Evolutionary conservation across 2,888 invertebrate genomes (phyloP).

Genomic region (Cephus pygmeus): DNA sequence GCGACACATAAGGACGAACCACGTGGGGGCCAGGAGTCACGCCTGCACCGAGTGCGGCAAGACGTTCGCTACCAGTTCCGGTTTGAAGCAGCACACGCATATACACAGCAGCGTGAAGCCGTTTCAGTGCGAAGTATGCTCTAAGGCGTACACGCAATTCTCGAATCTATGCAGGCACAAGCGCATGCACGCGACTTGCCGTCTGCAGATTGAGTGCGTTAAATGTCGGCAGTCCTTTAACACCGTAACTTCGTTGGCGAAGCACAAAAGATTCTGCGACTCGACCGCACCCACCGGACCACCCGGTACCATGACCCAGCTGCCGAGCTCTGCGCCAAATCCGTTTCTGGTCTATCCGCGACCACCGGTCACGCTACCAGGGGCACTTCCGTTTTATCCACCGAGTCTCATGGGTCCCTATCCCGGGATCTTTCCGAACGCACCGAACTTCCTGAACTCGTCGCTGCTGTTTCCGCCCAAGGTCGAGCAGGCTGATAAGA

Average conservation of each 20-base stretch:
- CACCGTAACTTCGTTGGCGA: conserved; percentile 90
- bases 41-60: conserved; percentile 99
- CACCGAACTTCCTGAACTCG: conserved; percentile 72
- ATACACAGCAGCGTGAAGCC: conserved; percentile 99
- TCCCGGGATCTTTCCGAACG: conserved; percentile 68
- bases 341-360: conserved; percentile 80
- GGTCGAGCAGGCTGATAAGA: conserved; percentile 69
- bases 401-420: conserved; percentile 74
- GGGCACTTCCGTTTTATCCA: conserved; percentile 72
- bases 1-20: conserved; percentile 94
- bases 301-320: conserved; percentile 53
- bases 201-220: conserved; percentile 91
- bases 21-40: conserved; percentile 96
- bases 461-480: conserved; percentile 76
- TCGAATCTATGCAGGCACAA: conserved; percentile 99
- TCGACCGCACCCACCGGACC: conserved; percentile 72
- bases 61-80: conserved; percentile 97
- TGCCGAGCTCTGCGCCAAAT: conserved; percentile 48
- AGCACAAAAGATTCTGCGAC: conserved; percentile 97
- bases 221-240: conserved; percentile 95
- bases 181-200: conserved; percentile 97
- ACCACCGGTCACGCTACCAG: conserved; percentile 68
- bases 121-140: conserved; percentile 96
- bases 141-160: conserved; percentile 99
- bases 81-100: conserved; percentile 98